Base-by-base conservation (phyloP, 2,797 vertebrate genomes). In the Gallirallus australis region DNA sequence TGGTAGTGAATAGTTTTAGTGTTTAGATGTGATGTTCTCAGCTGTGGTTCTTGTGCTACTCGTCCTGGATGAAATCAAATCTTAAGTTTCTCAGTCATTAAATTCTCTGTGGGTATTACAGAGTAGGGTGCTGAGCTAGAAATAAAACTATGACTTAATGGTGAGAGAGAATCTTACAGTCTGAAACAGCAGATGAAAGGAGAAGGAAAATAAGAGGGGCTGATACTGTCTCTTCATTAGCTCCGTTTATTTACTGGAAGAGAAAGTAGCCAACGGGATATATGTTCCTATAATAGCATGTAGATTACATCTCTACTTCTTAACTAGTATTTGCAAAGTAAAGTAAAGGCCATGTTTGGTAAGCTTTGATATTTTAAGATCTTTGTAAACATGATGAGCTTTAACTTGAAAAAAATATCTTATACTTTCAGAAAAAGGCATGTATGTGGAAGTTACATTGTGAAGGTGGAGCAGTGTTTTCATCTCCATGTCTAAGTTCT, bases 391-490 rank as follows among this genome's bases (percentile, higher is more conserved):
- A 14, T 61, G 18, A 35, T 72, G 35, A 71, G 7, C 35, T 85
- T 71, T n/a, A 75, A 61, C 56, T 72, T 70, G 35, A 57, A 52
- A 52, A 52, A 50, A 52, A 28, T 52, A 42, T 48, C 42, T 50
- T 91, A 9, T 87, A 12, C 64, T 96, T 90, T 66, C 85, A 99
- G 99, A 65, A 80, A n/a, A 98, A 97, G 71, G 84, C 35, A n/a
- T 99, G 99, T 96, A 42, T 98, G 35, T 99, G 99, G 99, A 99
- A 98, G 97, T 96, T 97, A 76, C 96, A 98, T 48, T 99, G 99
- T 6, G 98, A 98, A 35, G 98, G 98, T 12, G 99, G 99, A 81
- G 98, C 98, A 9, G 97, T 99, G 73, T 99, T 99, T 97, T 99
- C 99, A 31, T 99, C 99, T 23, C 99, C 99, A 6, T 98, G 97